Evolutionary conservation across 2,113 vertebrate genomes (phyloP).

Genomic region (Ptilonorhynchus violaceus): DNA sequence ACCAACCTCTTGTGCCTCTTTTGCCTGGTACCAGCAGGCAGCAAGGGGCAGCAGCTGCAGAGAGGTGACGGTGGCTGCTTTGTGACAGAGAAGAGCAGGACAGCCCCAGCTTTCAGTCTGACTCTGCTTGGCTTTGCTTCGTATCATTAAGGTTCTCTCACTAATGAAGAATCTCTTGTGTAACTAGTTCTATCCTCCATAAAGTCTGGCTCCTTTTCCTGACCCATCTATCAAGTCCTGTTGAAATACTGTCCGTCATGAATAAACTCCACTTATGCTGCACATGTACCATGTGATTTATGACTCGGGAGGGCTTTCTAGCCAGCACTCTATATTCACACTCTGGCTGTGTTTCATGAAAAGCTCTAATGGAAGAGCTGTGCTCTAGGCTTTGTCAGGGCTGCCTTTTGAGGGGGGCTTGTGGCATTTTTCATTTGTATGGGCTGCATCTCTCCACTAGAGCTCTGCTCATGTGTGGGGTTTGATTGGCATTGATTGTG

Average conservation of each 20-base stretch:
- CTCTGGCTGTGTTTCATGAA: constrained; percentile 62
- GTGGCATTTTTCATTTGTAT: constrained; percentile 63
- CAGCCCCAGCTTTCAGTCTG: constrained; percentile 1
- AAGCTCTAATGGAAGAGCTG: constrained; percentile 55
- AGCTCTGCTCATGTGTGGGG: constrained; percentile 50
- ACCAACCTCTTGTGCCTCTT: neutral
- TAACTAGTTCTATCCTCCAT: constrained; percentile 27
- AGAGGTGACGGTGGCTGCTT: neutral
- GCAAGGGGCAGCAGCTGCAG: neutral
- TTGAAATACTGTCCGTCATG: constrained; percentile 63
- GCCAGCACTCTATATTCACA: constrained; percentile 48
- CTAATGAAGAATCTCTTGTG: constrained; percentile 55
- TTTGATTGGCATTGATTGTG: constrained; percentile 66
- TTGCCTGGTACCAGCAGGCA: neutral
- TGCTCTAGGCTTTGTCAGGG: constrained; percentile 48
- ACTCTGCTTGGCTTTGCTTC: constrained; percentile 2
- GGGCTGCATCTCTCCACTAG: constrained; percentile 51
- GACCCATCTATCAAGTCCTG: constrained; percentile 37
- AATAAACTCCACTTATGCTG: constrained; percentile 62
- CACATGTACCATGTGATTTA: constrained; percentile 60
- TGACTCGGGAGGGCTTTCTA: constrained; percentile 42
- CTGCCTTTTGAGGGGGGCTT: constrained; percentile 26
- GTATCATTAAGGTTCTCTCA: constrained; percentile 19
- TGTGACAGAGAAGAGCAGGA: neutral
- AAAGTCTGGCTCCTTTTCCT: constrained; percentile 42